Percentiles rank a stretch among this genome's conserved stretches.
Conservation (phyloP, 2,797 vertebrate species). For the Thamnophis elegans region DNA sequence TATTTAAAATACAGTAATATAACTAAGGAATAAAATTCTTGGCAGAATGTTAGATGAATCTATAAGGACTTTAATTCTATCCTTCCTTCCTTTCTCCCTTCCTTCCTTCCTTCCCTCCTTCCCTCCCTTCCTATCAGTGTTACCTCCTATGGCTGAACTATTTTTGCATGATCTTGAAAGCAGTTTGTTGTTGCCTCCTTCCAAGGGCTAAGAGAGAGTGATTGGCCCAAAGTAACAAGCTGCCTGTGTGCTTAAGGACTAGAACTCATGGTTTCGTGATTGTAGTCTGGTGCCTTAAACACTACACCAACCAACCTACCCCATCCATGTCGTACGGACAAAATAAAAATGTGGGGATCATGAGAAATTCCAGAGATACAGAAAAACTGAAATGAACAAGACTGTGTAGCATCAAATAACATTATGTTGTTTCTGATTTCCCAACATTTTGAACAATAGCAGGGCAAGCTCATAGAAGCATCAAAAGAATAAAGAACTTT, state of each 20-base stretch:
- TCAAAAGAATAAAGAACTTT: neutral
- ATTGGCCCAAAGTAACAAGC: neutral
- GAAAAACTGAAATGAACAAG: neutral
- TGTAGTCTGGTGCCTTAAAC: neutral
- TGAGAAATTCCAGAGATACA: constrained; percentile 32
- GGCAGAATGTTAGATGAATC: constrained; percentile 31
- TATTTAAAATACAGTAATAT: constrained; percentile 36
- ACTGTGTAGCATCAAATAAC: neutral
- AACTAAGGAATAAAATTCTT: constrained; percentile 50
- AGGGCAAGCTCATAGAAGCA: constrained; percentile 11
- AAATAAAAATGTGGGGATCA: constrained; percentile 36
- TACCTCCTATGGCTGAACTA: neutral
- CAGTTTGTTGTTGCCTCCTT: neutral
- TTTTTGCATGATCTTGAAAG: neutral
- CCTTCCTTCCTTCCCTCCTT: neutral
- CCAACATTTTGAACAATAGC: neutral
- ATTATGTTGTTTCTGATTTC: neutral
- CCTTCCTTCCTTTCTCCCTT: neutral
- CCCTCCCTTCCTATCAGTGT: neutral
- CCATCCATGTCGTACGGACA: constrained; percentile 5
- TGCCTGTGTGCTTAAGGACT: neutral
- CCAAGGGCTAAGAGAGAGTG: neutral
- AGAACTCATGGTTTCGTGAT: neutral
- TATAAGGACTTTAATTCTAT: constrained; percentile 35
- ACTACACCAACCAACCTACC: neutral